Evolutionary conservation across 1,140 invertebrate genomes (phyloP).

Genomic region (Carposina sasakii): DNA sequence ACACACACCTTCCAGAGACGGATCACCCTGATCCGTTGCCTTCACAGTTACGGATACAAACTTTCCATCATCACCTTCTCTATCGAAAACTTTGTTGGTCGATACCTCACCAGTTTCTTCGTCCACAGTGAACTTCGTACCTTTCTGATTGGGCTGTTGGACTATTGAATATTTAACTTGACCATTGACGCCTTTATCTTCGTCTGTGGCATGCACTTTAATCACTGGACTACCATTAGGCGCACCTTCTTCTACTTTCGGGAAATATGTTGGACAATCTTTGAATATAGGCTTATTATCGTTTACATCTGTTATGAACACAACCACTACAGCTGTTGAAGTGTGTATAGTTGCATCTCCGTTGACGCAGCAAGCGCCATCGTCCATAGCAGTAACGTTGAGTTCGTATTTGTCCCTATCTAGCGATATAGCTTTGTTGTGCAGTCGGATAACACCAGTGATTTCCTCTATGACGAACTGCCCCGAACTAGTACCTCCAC

Average conservation of each 20-base stretch:
- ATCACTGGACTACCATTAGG: conserved; percentile 94
- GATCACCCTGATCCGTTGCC: conserved; percentile 96
- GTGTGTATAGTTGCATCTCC: conserved; percentile 90
- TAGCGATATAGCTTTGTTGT: conserved; percentile 86
- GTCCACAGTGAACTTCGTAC: conserved; percentile 95
- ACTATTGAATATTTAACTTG: conserved; percentile 96
- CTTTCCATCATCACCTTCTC: conserved; percentile 96
- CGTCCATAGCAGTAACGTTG: conserved; percentile 95
- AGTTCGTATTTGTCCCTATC: conserved; percentile 94
- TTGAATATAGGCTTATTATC: conserved; percentile 96
- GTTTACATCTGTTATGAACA: conserved; percentile 97
- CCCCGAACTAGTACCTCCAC: conserved; percentile 89
- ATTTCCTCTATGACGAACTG: conserved; percentile 97
- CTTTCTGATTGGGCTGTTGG: conserved; percentile 96
- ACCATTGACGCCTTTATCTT: conserved; percentile 95
- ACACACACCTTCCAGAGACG: conserved; percentile 94
- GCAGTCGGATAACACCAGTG: conserved; percentile 93
- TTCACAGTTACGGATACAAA: conserved; percentile 97
- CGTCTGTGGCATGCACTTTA: conserved; percentile 93
- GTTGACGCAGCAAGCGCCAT: conserved; percentile 92
- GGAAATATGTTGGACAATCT: conserved; percentile 92
- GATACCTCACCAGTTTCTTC: conserved; percentile 95
- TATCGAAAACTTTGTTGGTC: conserved; percentile 96
- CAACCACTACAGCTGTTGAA: conserved; percentile 95
- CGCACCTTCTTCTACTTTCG: conserved; percentile 94